Base-by-base conservation (phyloP, 2,888 invertebrate genomes). In the Sphaerophoria rueppellii region DNA sequence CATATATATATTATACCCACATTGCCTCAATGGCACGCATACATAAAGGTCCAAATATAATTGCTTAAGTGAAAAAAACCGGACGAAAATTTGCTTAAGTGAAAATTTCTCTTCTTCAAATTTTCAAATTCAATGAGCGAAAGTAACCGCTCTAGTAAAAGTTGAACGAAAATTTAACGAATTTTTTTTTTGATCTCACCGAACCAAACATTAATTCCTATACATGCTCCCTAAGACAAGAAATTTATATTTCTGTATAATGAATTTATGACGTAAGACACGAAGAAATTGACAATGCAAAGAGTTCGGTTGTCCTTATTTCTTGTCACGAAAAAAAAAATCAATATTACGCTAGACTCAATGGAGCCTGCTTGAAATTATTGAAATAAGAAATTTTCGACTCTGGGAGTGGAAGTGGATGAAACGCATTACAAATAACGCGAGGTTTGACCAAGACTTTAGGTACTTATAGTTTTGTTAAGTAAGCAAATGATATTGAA, bases 281-380 rank as follows among this genome's bases (percentile, higher is more conserved):
- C 16, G 16, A 50, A 48, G 61, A 54, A 70, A 57, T 40, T 57
- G 63, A 55, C 61, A 55, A 71, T 61, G 16, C 63, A 57, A 77
- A 71, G 61, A 61, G 54, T 77, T 77, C 32, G 37, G 5, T 32
- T 32, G 61, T 55, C 32, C 70, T 54, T 70, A 48, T 54, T 61
- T 32, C 43, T n/a, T 40, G 63, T 43, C 24, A 24, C 24, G 24
- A 24, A 24, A 71, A 40, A 63, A 46, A 46, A 77, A 71, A 77
- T 77, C 77, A 77, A 77, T 77, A 71, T 40, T 40, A 48, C 63
- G 50, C 71, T 46, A 71, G 77, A 77, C 71, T 35, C 34, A 71
- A 57, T 37, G 63, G 77, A 61, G 63, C 48, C 63, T 48, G 14
- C 46, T 46, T 48, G 7, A 32, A n/a, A 32, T 46, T 34, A 24